Evolutionary conservation across 2,113 vertebrate species (phyloP).

Genomic region (Lipophrys pholis): DNA sequence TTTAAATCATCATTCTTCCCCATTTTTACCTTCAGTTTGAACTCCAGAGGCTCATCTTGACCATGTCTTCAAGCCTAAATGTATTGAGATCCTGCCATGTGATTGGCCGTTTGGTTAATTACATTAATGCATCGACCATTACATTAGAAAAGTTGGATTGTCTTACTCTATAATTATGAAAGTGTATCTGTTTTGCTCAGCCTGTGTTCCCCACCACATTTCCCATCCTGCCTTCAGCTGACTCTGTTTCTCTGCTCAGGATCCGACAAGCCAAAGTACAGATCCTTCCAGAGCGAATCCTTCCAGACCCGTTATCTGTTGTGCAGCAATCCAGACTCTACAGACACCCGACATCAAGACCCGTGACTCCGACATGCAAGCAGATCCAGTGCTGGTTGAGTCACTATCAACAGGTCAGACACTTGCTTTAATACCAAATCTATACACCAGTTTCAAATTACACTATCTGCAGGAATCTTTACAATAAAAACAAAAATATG

Average conservation of each 20-base stretch:
- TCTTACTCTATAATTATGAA: too few relatives aligned
- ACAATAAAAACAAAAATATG: too few relatives aligned
- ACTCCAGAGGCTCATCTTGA: too few relatives aligned
- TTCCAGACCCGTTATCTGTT: slow-evolving; percentile 90
- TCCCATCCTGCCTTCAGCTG: neutral
- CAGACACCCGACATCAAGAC: slow-evolving; percentile 82
- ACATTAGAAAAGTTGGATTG: too few relatives aligned
- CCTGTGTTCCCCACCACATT: neutral
- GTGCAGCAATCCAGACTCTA: slow-evolving; percentile 89
- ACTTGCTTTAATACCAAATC: neutral
- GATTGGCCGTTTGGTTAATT: too few relatives aligned
- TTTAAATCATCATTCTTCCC: too few relatives aligned
- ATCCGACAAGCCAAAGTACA: slow-evolving; percentile 96
- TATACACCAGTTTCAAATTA: too few relatives aligned
- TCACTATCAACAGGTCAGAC: slow-evolving; percentile 90
- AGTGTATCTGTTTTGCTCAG: slow-evolving; percentile 10
- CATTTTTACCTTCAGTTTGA: too few relatives aligned
- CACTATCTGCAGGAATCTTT: too few relatives aligned
- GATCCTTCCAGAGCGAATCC: slow-evolving; percentile 93
- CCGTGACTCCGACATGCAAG: slow-evolving; percentile 80
- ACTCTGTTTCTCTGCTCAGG: slow-evolving; percentile 73
- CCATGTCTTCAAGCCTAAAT: too few relatives aligned
- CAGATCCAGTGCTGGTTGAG: slow-evolving; percentile 87
- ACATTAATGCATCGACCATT: too few relatives aligned
- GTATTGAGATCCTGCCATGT: too few relatives aligned